These are phyloP conservation scores for Thermophis baileyi DNA, from an alignment of 2,113 vertebrate species.

Conservation along the genomic window DNA sequence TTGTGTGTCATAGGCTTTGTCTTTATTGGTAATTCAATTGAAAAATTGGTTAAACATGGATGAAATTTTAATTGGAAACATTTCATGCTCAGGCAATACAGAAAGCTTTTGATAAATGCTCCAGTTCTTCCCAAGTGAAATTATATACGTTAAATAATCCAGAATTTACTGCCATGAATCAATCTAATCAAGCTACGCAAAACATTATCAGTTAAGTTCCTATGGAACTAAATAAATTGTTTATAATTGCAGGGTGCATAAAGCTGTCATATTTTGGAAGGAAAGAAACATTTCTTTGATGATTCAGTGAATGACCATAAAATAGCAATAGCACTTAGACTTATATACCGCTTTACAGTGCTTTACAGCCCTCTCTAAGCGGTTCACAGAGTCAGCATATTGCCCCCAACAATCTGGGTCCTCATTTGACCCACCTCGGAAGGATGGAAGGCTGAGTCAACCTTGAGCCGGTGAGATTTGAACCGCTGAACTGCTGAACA, in stretches of 20 bases:
- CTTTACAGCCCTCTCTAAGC: too few relatives aligned
- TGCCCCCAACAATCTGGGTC: too few relatives aligned
- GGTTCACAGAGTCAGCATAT: too few relatives aligned
- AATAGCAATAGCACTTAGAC: too few relatives aligned
- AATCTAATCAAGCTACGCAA: constrained; percentile 24
- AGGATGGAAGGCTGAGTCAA: too few relatives aligned
- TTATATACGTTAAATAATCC: constrained; percentile 47
- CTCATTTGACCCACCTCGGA: too few relatives aligned
- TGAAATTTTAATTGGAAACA: constrained; percentile 81
- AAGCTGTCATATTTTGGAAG: not conserved
- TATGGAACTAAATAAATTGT: constrained; percentile 17
- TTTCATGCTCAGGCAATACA: constrained; percentile 70
- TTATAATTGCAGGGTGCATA: not conserved
- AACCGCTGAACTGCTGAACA: too few relatives aligned
- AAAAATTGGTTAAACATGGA: constrained; percentile 80
- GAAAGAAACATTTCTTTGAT: constrained; percentile 20
- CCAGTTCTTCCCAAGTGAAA: constrained; percentile 13
- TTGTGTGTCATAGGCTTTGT: constrained; percentile 71
- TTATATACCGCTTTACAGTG: too few relatives aligned
- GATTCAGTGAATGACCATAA: constrained; percentile 3
- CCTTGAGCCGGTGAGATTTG: too few relatives aligned
- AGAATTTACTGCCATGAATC: constrained; percentile 45
- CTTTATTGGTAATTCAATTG: constrained; percentile 73
- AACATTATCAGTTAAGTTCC: constrained; percentile 10
- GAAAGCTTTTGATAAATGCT: constrained; percentile 72